Evolutionary conservation across 2,113 vertebrate genomes (phyloP), one percentile per base, ranked within the genome.

Genomic region (Sturnira hondurensis): DNA sequence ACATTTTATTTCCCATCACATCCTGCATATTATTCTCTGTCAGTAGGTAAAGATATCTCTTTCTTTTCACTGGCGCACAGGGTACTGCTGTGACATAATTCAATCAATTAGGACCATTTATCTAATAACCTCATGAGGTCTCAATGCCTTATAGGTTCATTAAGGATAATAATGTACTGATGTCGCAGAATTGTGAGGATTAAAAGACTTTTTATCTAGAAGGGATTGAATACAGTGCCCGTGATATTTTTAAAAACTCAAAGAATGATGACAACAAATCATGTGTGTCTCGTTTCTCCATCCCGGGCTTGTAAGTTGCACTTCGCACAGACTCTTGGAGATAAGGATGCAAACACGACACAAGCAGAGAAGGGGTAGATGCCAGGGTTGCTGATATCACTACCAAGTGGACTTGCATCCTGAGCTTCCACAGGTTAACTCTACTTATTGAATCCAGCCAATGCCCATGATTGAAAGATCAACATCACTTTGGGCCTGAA

Each of bases 151-250:
- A 9, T 88, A n/a, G 63, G 88, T 97, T 96, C 41, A 78, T 12
- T 78, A 77, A 86, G 38, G 38, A 61, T 91, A 52, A 65, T 77
- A 83, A 86, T 4, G 4, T 33, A 68, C 13, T 47, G 86, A 43
- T 38, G 63, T 89, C 31, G 76, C 78, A 89, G 31, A 56, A 15
- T 9, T 80, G 36, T 71, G 76, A 85, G 41, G 58, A 81, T 85
- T 71, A 41, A 93, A 38, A 85, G 52, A 76, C 33, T 36, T 94
- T 87, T 93, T 90, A 71, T 81, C 87, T 97, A 63, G 81, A 84
- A 92, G 73, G 20, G 13, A 86, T 52, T 68, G 67, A 77, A 24
- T 74, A 63, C 3, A 68, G 22, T 91, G 17, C 0, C 91, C 19
- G 43, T 10, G 26, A 0, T 41, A 63, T 70, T 85, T 80, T 5